Evolutionary conservation across 30 jellyfish, hydroid and myxozoan species (phyloP).

Genomic region (Hydractinia symbiolongicarpus): DNA sequence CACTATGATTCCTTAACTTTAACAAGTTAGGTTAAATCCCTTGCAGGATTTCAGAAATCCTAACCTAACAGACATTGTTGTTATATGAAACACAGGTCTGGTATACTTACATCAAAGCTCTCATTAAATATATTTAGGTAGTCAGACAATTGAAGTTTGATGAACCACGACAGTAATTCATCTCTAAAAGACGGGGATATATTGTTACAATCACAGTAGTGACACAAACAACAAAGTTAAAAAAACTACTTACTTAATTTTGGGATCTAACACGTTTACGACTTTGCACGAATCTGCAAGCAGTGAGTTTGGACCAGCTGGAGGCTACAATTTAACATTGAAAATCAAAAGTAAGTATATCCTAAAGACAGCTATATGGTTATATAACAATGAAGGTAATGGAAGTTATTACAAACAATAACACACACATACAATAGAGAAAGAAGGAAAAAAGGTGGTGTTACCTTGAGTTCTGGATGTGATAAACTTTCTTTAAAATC

Average conservation of each 20-base stretch:
- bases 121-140: constrained; percentile 91
- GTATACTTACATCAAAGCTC: constrained; percentile 75
- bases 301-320: constrained; percentile 83
- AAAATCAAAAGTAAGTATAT: neutral
- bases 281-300: constrained; percentile 96
- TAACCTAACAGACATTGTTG: too few species aligned
- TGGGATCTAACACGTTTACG: constrained; percentile 69
- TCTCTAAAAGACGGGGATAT: constrained; percentile 37
- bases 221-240: neutral
- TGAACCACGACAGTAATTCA: constrained; percentile 80
- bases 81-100: neutral
- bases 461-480: constrained; percentile 89
- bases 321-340: constrained; percentile 43
- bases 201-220: neutral
- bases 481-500: constrained; percentile 94
- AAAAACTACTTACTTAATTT: constrained; percentile 47
- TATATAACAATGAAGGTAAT: too few species aligned
- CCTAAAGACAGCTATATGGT: too few species aligned
- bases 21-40: too few species aligned
- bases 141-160: constrained; percentile 84
- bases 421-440: too few species aligned
- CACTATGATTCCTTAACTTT: too few species aligned
- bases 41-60: too few species aligned
- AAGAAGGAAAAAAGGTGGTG: too few species aligned
- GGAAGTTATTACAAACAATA: too few species aligned